Percentiles rank a stretch among this genome's conserved stretches.
These are phyloP conservation scores for Napeogenes inachia DNA, from an alignment of 2,888 invertebrate genomes.

Conservation along the genomic window DNA sequence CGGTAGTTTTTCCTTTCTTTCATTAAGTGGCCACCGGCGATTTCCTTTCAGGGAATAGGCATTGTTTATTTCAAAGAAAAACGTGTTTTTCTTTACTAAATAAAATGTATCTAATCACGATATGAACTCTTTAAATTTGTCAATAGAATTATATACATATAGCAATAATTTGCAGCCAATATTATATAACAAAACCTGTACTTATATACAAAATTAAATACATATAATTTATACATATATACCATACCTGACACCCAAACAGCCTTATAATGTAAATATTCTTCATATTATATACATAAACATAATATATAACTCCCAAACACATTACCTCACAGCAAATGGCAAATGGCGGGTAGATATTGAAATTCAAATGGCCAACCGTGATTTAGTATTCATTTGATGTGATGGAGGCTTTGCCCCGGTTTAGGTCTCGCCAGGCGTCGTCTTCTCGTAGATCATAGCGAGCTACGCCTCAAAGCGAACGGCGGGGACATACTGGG, in stretches of 20 bases:
- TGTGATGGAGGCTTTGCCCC: slow-evolving; percentile 74
- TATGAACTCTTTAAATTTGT: too few relatives aligned
- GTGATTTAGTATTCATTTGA: slow-evolving; percentile 78
- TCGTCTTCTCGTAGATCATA: slow-evolving; percentile 76
- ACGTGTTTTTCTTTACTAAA: slow-evolving; percentile 1
- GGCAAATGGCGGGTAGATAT: slow-evolving; percentile 57
- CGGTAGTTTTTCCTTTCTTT: slow-evolving; percentile 23
- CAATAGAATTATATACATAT: too few relatives aligned
- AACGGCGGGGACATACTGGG: slow-evolving; percentile 38
- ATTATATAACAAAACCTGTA: too few relatives aligned
- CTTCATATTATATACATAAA: slow-evolving; percentile 12
- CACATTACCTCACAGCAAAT: slow-evolving; percentile 45
- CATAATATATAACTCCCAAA: slow-evolving; percentile 25
- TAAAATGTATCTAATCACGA: too few relatives aligned
- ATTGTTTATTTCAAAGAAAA: slow-evolving; percentile 12
- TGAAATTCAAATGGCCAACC: slow-evolving; percentile 74
- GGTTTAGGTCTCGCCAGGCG: slow-evolving; percentile 76
- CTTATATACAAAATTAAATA: too few relatives aligned
- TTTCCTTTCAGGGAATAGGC: slow-evolving; percentile 18
- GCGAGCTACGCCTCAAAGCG: slow-evolving; percentile 61
- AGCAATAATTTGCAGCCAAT: too few relatives aligned
- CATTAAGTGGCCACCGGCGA: slow-evolving; percentile 21
- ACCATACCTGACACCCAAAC: background rate
- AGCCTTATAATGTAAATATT: background rate
- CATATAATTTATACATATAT: background rate